A percentile compares a stretch with the other conserved stretches of the same genome.
Evolutionary conservation across 2,113 vertebrate species (phyloP).

Genomic region (Bucco capensis): DNA sequence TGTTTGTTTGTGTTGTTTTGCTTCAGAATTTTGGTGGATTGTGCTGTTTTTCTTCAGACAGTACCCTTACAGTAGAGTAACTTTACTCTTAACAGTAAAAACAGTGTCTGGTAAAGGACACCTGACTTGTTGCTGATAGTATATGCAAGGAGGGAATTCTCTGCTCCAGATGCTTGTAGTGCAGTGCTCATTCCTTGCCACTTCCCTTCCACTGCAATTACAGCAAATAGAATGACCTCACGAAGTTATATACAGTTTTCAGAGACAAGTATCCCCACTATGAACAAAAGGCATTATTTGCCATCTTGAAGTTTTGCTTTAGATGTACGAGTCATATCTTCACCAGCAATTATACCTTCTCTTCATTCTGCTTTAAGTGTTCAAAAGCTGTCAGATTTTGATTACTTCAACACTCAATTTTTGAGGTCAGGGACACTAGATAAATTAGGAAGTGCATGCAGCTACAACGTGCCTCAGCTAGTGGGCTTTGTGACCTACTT

Average conservation of each 20-base stretch:
- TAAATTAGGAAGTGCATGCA: not conserved
- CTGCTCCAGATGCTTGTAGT: not conserved
- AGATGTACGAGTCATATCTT: not conserved
- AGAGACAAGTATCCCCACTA: not conserved
- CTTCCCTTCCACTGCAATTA: not conserved
- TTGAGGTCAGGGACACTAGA: not conserved
- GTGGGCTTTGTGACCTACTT: slow-evolving; percentile 31
- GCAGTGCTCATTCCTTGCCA: not conserved
- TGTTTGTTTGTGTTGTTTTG: no score
- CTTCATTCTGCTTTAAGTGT: not conserved
- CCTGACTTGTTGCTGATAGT: not conserved
- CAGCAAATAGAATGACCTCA: not conserved
- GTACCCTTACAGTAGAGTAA: no score
- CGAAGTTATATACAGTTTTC: not conserved
- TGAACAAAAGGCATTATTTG: not conserved
- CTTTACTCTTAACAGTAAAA: not conserved
- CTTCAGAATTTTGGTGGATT: no score
- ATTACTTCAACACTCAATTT: not conserved
- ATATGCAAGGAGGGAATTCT: not conserved
- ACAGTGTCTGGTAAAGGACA: not conserved
- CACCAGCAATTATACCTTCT: not conserved
- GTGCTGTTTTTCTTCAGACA: not conserved
- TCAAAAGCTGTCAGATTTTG: not conserved
- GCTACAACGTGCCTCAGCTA: not conserved
- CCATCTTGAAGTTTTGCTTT: not conserved